Evolutionary conservation across 1,140 invertebrate genomes (phyloP), one percentile per base, ranked within the genome.

Genomic region (Magallana angulata): DNA sequence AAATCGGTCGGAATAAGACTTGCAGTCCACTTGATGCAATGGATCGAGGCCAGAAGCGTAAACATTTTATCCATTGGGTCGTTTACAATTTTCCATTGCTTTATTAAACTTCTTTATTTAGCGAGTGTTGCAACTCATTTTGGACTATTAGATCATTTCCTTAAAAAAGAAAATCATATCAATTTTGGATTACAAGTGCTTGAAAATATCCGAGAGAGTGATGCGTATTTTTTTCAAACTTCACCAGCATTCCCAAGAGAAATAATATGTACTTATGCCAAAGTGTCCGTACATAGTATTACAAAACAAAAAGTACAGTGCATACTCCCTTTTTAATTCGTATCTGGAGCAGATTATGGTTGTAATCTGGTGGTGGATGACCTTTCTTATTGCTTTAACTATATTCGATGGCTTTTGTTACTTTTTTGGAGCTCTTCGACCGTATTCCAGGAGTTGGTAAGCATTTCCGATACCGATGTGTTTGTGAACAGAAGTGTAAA

Each of bases 91-190:
- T 76, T 76, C 36, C 68, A 76, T 76, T 76, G 18, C 24, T 76
- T 76, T 30, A 76, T 76, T 12, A 76, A 76, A 76, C 24, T 76
- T 11, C 68, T 76, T 8, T 76, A 76, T 30, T 76, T 76, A 30
- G 68, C 36, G 18, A 76, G 68, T 30, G 68, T 24, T 9, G 24
- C 24, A 12, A 30, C 24, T 30, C 68, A 76, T 12, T 24, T 30
- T 36, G 68, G 68, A 12, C 24, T 76, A 9, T 36, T 76, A 30
- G 68, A 76, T 30, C 6, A 7, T 7, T 76, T 76, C 68, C 68
- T 76, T 8, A 76, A 76, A 76, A 18, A 76, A 30, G 68, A 76
- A 30, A 76, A 12, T 36, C 24, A 76, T 30, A 76, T 11, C 24
- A 76, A 30, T 24, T 76, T 36, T 76, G 68, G 68, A 30, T 76